A percentile compares a stretch with the other conserved stretches of the same genome.
Conservation (phyloP, 2,888 invertebrate genomes). For the Serrognathus titanus region DNA sequence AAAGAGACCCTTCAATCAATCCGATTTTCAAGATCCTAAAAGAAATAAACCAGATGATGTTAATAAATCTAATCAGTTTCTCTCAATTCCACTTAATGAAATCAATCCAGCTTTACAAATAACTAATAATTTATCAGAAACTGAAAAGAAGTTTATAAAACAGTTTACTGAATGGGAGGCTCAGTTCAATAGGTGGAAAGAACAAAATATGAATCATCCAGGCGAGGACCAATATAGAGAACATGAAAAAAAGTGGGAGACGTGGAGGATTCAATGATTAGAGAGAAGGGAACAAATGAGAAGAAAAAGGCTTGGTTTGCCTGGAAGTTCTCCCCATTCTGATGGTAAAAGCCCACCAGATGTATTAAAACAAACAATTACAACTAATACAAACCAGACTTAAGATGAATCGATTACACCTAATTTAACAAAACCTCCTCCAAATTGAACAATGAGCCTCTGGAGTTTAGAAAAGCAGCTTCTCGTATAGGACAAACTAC, state of each 20-base stretch:
- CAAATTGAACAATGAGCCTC: constrained; percentile 39
- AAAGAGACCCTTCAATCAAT: constrained; percentile 21
- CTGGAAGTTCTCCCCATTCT: constrained; percentile 21
- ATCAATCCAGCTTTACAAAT: background rate
- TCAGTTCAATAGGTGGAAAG: constrained; percentile 88
- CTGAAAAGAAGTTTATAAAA: constrained; percentile 82
- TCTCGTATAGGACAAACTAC: background rate
- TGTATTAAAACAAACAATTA: background rate
- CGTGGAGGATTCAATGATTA: constrained; percentile 73
- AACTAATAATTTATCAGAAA: constrained; percentile 53
- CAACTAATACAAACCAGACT: too few relatives aligned
- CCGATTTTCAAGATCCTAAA: constrained; percentile 25
- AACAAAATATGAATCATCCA: constrained; percentile 87
- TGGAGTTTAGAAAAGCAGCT: constrained; percentile 32
- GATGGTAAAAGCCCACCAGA: background rate
- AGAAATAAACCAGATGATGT: constrained; percentile 17
- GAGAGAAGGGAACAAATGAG: constrained; percentile 82
- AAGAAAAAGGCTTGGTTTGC: constrained; percentile 53
- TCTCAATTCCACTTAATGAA: background rate
- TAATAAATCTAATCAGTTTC: background rate
- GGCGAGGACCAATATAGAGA: constrained; percentile 81
- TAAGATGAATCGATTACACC: background rate
- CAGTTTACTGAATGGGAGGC: constrained; percentile 90
- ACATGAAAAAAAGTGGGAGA: constrained; percentile 86
- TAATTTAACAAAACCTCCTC: constrained; percentile 33